Evolutionary conservation across 2,797 vertebrate species (phyloP).

Genomic region (Clamator glandarius): DNA sequence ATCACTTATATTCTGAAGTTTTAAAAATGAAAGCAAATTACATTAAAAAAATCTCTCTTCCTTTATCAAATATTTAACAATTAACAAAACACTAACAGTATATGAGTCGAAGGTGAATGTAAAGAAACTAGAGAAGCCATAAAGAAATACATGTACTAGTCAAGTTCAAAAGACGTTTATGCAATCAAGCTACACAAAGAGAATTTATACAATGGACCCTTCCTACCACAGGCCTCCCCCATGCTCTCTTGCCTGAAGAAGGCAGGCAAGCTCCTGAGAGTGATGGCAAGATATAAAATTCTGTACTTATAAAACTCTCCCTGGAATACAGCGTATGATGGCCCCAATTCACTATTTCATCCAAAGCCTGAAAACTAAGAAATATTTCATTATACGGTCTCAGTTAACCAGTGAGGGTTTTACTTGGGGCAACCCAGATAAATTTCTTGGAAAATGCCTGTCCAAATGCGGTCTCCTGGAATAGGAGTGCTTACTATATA

Average conservation of each 20-base stretch:
- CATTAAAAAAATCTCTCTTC: neutral
- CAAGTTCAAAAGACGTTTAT: neutral
- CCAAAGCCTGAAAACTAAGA: neutral
- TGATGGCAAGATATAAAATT: neutral
- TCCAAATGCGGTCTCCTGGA: neutral
- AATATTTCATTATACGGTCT: neutral
- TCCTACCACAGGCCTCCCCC: neutral
- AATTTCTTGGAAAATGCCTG: neutral
- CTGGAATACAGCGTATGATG: neutral
- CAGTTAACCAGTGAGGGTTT: neutral
- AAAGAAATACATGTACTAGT: neutral
- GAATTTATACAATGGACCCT: neutral
- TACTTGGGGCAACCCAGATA: neutral
- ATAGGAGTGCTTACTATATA: neutral
- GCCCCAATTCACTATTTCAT: neutral
- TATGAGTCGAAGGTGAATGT: neutral
- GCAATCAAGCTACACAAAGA: neutral
- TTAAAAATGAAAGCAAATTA: neutral
- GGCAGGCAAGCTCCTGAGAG: neutral
- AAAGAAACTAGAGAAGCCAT: neutral
- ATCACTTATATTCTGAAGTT: neutral
- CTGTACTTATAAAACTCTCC: neutral
- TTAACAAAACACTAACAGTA: neutral
- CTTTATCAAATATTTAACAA: neutral
- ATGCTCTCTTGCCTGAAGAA: neutral